Base-by-base conservation (phyloP, 2,888 invertebrate genomes). In the Muschampia plurimacula region DNA sequence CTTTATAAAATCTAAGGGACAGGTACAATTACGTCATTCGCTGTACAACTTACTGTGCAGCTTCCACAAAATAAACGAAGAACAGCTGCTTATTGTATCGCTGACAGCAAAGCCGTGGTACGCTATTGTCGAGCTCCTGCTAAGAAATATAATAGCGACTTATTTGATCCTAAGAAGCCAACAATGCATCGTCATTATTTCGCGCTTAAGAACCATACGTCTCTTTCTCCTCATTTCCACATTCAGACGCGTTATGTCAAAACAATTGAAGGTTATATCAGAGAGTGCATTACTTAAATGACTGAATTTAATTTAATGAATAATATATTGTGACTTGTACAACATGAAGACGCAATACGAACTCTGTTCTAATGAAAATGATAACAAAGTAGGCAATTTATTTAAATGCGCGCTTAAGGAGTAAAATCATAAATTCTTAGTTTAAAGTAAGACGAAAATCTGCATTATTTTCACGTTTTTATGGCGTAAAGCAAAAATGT, bases 101-200 rank as follows among this genome's bases (percentile, higher is more conserved):
- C 86, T 89, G 92, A 89, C 91, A 88, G 89, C 86, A 88, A 90
- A 91, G 90, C 89, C 85, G 82, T 84, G 84, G 86, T 86, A 82
- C 86, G 80, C 89, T 79, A 90, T 93, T 93, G 92, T 93, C 77
- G 78, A 80, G 86, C 84, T 85, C 78, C 83, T 87, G 82, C 81
- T 79, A 84, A 89, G 90, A 89, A 90, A 91, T 90, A 93, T 92
- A 92, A 93, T 88, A 90, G 89, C 90, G 87, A 87, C 90, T 93
- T 92, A 89, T 87, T 88, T 87, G 89, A 90, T 89, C 89, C 86
- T 83, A 76, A 84, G 86, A 86, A 84, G 88, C 85, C 85, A 59
- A 91, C 90, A 91, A 90, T 90, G 80, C 87, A 81, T 88, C 84
- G 89, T 89, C 88, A 90, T 93, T 92, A 92, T 90, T 88, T 89